Evolutionary conservation across 2,797 vertebrate genomes (phyloP).

Genomic region (Rhincodon typus): DNA sequence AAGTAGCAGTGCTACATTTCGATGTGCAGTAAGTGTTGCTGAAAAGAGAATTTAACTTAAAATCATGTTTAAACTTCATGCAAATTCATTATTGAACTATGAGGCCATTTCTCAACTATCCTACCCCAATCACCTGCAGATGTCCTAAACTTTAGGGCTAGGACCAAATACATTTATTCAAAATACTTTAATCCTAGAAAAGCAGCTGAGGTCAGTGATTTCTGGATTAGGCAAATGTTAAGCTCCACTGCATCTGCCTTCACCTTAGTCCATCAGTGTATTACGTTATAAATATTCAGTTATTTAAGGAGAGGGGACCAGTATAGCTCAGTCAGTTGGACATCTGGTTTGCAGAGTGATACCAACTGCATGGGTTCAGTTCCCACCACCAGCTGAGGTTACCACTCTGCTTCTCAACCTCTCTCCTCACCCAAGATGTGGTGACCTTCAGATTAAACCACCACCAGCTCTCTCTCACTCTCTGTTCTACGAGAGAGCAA

Average conservation of each 20-base stretch:
- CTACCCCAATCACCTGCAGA: neutral
- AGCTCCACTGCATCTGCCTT: neutral
- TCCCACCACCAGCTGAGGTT: too few relatives aligned
- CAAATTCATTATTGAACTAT: neutral
- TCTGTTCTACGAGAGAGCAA: too few relatives aligned
- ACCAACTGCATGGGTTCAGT: too few relatives aligned
- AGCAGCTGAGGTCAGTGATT: neutral
- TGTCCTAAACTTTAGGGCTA: neutral
- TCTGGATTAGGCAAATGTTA: neutral
- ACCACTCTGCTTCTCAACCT: too few relatives aligned
- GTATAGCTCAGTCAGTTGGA: too few relatives aligned
- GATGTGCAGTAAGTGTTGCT: neutral
- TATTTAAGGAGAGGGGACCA: neutral
- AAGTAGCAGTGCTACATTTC: neutral
- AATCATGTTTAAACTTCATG: neutral
- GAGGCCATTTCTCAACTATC: neutral
- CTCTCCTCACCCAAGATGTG: too few relatives aligned
- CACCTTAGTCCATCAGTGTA: neutral
- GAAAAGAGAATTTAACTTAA: neutral
- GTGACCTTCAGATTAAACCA: too few relatives aligned
- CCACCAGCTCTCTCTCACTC: too few relatives aligned
- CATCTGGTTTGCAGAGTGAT: too few relatives aligned
- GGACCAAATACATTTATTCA: neutral
- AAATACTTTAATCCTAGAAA: neutral
- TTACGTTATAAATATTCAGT: too few relatives aligned